A percentile compares a stretch with the other conserved stretches of the same genome.
These are phyloP conservation scores for Zophobas atratus DNA, from an alignment of 1,140 invertebrate genomes.

Conservation along the genomic window DNA sequence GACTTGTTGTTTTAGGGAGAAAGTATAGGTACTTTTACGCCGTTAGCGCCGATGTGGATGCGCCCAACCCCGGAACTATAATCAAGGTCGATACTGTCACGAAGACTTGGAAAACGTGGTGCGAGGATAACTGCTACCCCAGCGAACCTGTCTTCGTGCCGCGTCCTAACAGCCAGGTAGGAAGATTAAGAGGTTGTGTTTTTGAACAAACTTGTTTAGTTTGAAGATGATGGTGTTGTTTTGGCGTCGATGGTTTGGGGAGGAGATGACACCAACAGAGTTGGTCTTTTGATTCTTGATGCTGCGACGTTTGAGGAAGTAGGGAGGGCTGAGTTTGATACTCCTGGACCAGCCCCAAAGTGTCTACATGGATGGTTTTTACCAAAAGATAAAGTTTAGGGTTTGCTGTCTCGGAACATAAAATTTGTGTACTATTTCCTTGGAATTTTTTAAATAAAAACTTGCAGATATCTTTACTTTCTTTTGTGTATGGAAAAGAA, in stretches of 20 bases:
- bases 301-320: conserved; percentile 79
- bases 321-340: conserved; percentile 77
- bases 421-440: too few relatives aligned
- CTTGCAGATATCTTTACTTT: too few relatives aligned
- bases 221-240: conserved; percentile 84
- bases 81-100: conserved; percentile 81
- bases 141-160: conserved; percentile 92
- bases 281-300: conserved; percentile 80
- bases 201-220: conserved; percentile 66
- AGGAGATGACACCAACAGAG: conserved; percentile 72
- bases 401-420: too few relatives aligned
- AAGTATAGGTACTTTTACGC: conserved; percentile 91
- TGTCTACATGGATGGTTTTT: conserved; percentile 87
- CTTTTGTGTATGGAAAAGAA: too few relatives aligned
- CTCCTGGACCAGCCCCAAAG: conserved; percentile 82
- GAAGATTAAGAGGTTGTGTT: conserved; percentile 45
- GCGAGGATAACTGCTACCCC: conserved; percentile 81
- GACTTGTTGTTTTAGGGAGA: conserved; percentile 67
- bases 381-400: conserved; percentile 52
- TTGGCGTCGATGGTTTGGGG: conserved; percentile 81
- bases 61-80: conserved; percentile 80
- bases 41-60: conserved; percentile 89
- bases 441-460: too few relatives aligned
- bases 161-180: conserved; percentile 77
- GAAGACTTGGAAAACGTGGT: conserved; percentile 80